phyloP scores from a whole-genome alignment of 2,113 vertebrate species.

The Oryzias javanicus region DNA sequence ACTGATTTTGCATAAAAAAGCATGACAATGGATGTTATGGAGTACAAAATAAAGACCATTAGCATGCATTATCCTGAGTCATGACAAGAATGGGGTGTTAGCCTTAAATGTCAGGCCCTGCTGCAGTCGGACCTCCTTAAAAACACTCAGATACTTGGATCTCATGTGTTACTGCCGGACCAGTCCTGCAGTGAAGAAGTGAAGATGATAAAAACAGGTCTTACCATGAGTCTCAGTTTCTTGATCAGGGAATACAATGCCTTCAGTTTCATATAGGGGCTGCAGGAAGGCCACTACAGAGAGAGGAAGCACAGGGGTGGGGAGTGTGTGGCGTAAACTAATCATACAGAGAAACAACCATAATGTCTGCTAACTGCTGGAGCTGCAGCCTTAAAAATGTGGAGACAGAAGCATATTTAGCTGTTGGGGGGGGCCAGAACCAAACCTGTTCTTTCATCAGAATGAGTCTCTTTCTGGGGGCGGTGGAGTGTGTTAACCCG shows the following conservation, averaged over 20 bases:
- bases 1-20: slow-evolving; percentile 60
- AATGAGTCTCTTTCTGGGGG: too few relatives aligned
- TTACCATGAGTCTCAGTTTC: slow-evolving; percentile 78
- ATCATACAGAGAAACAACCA: slow-evolving; percentile 67
- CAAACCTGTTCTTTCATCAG: too few relatives aligned
- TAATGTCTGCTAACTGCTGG: slow-evolving; percentile 45
- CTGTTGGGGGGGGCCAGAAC: too few relatives aligned
- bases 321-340: slow-evolving; percentile 68
- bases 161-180: neutral
- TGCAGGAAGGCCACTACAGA: slow-evolving; percentile 79
- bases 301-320: slow-evolving; percentile 76
- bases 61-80: slow-evolving; percentile 56
- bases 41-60: slow-evolving; percentile 49
- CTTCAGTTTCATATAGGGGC: slow-evolving; percentile 78
- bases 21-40: slow-evolving; percentile 72
- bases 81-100: slow-evolving; percentile 52
- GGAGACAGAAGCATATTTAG: too few relatives aligned
- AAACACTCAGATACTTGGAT: slow-evolving; percentile 3
- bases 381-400: slow-evolving; percentile 20
- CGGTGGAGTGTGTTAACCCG: too few relatives aligned
- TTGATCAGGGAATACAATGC: slow-evolving; percentile 76
- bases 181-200: slow-evolving; percentile 43
- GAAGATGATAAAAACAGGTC: slow-evolving; percentile 54
- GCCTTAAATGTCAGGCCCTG: slow-evolving; percentile 40
- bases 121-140: slow-evolving; percentile 21